phyloP scores from a whole-genome alignment of 2,113 vertebrate species.

The Odobenus rosmarus region DNA sequence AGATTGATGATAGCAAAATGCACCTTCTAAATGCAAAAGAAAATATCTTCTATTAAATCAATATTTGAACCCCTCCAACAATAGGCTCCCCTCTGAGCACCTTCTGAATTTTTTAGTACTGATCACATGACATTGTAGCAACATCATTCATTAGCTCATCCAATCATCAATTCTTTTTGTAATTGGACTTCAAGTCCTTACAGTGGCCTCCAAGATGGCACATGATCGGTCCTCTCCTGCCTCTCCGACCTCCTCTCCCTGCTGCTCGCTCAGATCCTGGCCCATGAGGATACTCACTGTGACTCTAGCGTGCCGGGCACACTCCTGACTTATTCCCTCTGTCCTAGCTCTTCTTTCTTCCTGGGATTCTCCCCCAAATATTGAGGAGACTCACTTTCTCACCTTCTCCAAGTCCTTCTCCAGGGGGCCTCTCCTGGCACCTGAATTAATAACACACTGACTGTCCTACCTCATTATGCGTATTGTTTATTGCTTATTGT shows the following conservation, averaged over 20 bases:
- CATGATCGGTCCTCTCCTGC: background rate
- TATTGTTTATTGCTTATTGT: background rate
- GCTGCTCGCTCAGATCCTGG: background rate
- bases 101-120: conserved; percentile 15
- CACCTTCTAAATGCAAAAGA: conserved; percentile 28
- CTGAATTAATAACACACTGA: background rate
- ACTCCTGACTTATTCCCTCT: background rate
- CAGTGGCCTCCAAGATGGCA: fast-evolving
- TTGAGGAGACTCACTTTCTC: background rate
- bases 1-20: background rate
- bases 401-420: background rate
- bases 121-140: background rate
- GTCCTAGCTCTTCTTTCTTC: background rate
- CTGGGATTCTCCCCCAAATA: background rate
- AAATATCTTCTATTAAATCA: conserved; percentile 8
- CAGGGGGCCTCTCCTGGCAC: background rate
- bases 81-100: background rate
- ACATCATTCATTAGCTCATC: background rate
- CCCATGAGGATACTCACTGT: fast-evolving
- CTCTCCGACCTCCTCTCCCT: background rate
- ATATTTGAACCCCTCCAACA: background rate
- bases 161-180: background rate
- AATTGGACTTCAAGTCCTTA: background rate
- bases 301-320: background rate
- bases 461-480: background rate